Evolutionary conservation across 2,113 vertebrate species (phyloP), one percentile per base, ranked within the genome.

Genomic region (Lipotes vexillifer): DNA sequence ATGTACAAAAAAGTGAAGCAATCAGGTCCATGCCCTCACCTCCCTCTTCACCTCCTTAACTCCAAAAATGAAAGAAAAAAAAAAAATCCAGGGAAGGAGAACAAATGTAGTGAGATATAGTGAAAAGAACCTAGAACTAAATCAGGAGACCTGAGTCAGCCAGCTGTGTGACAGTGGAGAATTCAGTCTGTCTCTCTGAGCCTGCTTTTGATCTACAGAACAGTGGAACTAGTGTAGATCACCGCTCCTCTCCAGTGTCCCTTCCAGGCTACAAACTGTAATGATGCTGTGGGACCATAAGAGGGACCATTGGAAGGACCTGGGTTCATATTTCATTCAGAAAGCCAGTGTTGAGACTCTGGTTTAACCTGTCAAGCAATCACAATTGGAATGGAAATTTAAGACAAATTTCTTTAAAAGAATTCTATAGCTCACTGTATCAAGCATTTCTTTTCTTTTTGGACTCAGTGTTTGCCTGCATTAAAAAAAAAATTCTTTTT

Each of bases 241-340:
- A 20, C 18, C 1, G 27, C 21, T 20, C 6, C 23, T 57, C n/a
- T 36, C 49, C 52, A 57, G 0, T 49, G 17, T 38, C 4, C 63
- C 65, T 41, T 77, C 20, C 17, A 59, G 14, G 14, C 18, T 33
- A 0, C 20, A 31, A 74, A 44, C 49, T 57, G 52, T 11, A 44
- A 2, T 2, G 2, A 12, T 68, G 36, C 15, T 66, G 1, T 44
- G n/a, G n/a, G n/a, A n/a, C n/a, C n/a, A n/a, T n/a, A 33, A 5
- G 25, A 81, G 29, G 41, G 21, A 59, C 5, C 21, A 8, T 18
- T n/a, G 1, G 44, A 71, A 61, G n/a, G 38, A 5, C 36, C 49
- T 57, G 18, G 18, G 41, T 84, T 65, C 27, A 4, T 3, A 8
- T 49, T 88, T 87, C 44, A 9, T 10, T 41, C 49, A 80, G 61